Evolutionary conservation across 2,113 vertebrate genomes (phyloP), one percentile per base, ranked within the genome.

Genomic region (Neotoma lepida): DNA sequence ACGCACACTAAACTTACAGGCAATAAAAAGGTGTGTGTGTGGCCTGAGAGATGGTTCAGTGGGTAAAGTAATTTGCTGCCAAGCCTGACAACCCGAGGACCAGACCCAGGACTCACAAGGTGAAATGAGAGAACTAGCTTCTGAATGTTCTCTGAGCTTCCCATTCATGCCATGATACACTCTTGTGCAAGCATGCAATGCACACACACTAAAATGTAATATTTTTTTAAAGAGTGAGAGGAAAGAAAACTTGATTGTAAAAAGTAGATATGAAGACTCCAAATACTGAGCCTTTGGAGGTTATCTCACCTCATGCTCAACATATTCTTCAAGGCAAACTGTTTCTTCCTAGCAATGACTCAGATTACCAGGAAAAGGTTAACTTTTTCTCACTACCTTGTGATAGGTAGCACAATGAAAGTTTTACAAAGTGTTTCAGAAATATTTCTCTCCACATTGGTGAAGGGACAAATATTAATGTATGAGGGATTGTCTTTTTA

Each of bases 381-480:
- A n/a, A 92, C 1, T 51, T 94, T 63, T 51, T 68, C 41, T 76
- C 33, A 22, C 8, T 91, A 18, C 71, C 10, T 9, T 74, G 8
- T 92, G 17, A 86, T 89, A 49, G 91, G n/a, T 68, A 63, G 73
- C 9, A 28, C 39, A 39, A 86, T 49, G 5, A 89, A 74, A 33
- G 10, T 82, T 88, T 89, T 70, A 85, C 13, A 63, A 90, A 76
- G 1, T 51, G 61, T 63, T 96, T 96, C 73, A 81, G 61, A 82
- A 92, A 89, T 12, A 84, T 70, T 91, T 86, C 41, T 81, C 22
- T 71, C 15, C 6, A 89, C 7, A 76, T 33, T 78, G 28, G 86
- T 89, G 68, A 95, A 88, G 54, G 88, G 46, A 71, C 9, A 93
- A 80, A 90, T 86, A 85, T 30, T 90, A 35, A 85, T 82, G 9